Conservation (phyloP, 2,888 invertebrate genomes). For the Diaprepes abbreviatus region DNA sequence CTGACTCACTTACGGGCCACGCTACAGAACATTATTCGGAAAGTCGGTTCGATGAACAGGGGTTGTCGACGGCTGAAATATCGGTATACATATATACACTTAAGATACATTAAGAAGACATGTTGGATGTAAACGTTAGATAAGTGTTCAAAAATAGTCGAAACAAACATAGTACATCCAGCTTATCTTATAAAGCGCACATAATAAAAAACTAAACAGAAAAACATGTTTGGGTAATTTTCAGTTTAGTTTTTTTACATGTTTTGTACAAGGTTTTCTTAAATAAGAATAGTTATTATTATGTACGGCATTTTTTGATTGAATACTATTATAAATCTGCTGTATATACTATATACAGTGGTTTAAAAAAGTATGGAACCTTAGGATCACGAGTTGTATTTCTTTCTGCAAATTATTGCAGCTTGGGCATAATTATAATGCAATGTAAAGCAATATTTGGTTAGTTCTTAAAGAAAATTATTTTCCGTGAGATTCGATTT, state of each 20-base stretch:
- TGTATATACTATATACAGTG: too few relatives aligned
- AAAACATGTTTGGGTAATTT: neutral
- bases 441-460: too few relatives aligned
- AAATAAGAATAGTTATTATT: too few relatives aligned
- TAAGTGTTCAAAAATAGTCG: too few relatives aligned
- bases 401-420: too few relatives aligned
- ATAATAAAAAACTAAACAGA: neutral
- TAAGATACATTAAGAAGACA: neutral
- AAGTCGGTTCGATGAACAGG: constrained; percentile 66
- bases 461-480: too few relatives aligned
- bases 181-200: neutral
- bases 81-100: constrained; percentile 65
- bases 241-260: neutral
- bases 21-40: constrained; percentile 64
- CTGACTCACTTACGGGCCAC: constrained; percentile 59
- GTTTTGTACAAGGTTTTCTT: neutral
- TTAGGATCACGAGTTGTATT: too few relatives aligned
- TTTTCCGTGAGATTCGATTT: too few relatives aligned
- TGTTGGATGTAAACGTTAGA: constrained; percentile 12
- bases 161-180: neutral
- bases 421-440: too few relatives aligned
- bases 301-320: too few relatives aligned
- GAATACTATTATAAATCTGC: too few relatives aligned
- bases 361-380: too few relatives aligned
- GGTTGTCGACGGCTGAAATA: constrained; percentile 61